phyloP scores from a whole-genome alignment of 2,888 invertebrate species.

The Matsumyia berberina region DNA sequence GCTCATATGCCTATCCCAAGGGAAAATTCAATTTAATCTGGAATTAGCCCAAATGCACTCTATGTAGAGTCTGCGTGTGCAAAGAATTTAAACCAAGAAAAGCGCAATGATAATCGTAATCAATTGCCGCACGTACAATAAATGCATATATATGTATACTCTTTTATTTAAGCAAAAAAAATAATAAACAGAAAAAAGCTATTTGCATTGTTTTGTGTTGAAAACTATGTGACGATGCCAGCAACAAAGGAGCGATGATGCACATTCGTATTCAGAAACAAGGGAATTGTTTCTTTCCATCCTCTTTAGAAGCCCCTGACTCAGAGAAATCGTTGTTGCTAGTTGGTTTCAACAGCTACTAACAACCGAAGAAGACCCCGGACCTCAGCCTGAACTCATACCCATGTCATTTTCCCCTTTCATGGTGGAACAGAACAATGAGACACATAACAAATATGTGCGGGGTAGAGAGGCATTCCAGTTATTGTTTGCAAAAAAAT shows the following conservation, averaged over 20 bases:
- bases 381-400: constrained; percentile 15
- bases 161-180: constrained; percentile 31
- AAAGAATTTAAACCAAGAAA: constrained; percentile 24
- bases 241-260: constrained; percentile 61
- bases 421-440: constrained; percentile 60
- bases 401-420: constrained; percentile 34
- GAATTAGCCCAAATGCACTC: constrained; percentile 21
- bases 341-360: constrained; percentile 44
- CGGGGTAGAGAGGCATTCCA: constrained; percentile 44
- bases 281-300: constrained; percentile 41
- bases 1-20: background rate
- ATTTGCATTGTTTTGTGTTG: constrained; percentile 63
- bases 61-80: constrained; percentile 5
- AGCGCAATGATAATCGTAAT: constrained; percentile 57
- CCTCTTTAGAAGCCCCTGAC: constrained; percentile 37
- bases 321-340: background rate
- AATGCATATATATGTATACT: too few species aligned
- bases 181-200: constrained; percentile 26
- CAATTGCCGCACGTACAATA: constrained; percentile 40
- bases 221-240: constrained; percentile 55
- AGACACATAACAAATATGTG: constrained; percentile 43
- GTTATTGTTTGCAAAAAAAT: constrained; percentile 71
- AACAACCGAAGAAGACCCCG: constrained; percentile 43
- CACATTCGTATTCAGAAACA: constrained; percentile 57
- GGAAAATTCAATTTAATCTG: constrained; percentile 16